phyloP scores from a whole-genome alignment of 2,888 invertebrate genomes.

The Rhagonycha fulva region DNA sequence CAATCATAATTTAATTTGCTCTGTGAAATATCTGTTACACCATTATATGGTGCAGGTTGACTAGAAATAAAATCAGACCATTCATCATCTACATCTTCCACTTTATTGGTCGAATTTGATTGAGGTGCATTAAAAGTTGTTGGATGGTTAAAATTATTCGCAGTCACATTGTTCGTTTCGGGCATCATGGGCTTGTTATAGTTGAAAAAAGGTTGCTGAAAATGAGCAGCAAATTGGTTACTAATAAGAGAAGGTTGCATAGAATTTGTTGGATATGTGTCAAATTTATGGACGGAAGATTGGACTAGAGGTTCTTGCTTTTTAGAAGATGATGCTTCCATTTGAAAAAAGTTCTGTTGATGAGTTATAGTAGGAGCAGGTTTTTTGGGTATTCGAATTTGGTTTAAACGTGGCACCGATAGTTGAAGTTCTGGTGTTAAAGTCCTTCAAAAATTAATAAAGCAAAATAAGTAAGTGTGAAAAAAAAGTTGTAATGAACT shows the following conservation, averaged over 20 bases:
- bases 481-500: background rate
- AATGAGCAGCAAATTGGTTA: slow-evolving; percentile 40
- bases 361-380: slow-evolving; percentile 51
- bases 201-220: background rate
- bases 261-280: slow-evolving; percentile 25
- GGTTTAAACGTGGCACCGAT: slow-evolving; percentile 49
- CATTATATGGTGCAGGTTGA: slow-evolving; percentile 40
- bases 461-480: background rate
- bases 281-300: slow-evolving; percentile 20
- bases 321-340: slow-evolving; percentile 42
- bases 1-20: slow-evolving; percentile 17
- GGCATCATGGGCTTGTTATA: slow-evolving; percentile 1
- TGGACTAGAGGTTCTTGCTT: slow-evolving; percentile 26
- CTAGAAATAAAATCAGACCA: slow-evolving; percentile 64
- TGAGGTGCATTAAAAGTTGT: background rate
- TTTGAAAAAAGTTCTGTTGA: slow-evolving; percentile 49
- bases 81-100: slow-evolving; percentile 51
- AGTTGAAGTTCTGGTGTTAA: slow-evolving; percentile 47
- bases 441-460: background rate
- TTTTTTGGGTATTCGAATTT: slow-evolving; percentile 48
- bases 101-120: background rate
- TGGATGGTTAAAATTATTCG: background rate
- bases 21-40: background rate
- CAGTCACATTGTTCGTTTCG: background rate
- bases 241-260: slow-evolving; percentile 48